Base-by-base conservation (phyloP, 2,888 invertebrate genomes). In the Magallana nippona region DNA sequence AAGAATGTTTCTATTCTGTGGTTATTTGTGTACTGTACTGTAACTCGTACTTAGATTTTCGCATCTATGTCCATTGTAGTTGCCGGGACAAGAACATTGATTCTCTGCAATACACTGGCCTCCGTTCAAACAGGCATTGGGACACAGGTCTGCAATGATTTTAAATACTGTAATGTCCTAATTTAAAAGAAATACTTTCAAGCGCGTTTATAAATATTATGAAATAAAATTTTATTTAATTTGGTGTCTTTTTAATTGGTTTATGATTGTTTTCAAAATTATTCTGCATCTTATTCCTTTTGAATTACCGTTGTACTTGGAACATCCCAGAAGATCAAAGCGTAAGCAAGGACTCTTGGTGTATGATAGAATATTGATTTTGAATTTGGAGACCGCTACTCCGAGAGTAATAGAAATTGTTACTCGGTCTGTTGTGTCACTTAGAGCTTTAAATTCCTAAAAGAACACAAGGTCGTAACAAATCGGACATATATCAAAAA, bases 81-180 rank as follows among this genome's bases (percentile, higher is more conserved):
- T 88, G 13, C 56, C 55, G 10, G 60, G 55, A 85, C 91, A 91
- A n/a, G 78, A 32, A 81, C 91, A 91, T 1, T 1, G 56, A 17
- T 89, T 84, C 57, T 87, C 84, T 1, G 71, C 78, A 3, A 84
- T 11, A 84, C 91, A 91, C 2, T 60, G 10, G 1, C 90, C 91
- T 19, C 86, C 86, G 82, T 89, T 88, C 17, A 82, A 78, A 78
- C 91, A 91, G 19, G 78, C 56, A 0, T 83, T 82, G 1, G 82
- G 79, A 87, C 90, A 91, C 19, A 91, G 57, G 32, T 86, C 90
- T 90, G 84, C 11, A 85, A 84, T 55, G 62, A 63, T 56, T 60
- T n/a, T n/a, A n/a, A n/a, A n/a, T n/a, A n/a, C n/a, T n/a, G n/a
- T n/a, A n/a, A n/a, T n/a, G n/a, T n/a, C n/a, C n/a, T n/a, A n/a